Base-by-base conservation (phyloP, 2,797 vertebrate species). In the Morelia viridis region DNA sequence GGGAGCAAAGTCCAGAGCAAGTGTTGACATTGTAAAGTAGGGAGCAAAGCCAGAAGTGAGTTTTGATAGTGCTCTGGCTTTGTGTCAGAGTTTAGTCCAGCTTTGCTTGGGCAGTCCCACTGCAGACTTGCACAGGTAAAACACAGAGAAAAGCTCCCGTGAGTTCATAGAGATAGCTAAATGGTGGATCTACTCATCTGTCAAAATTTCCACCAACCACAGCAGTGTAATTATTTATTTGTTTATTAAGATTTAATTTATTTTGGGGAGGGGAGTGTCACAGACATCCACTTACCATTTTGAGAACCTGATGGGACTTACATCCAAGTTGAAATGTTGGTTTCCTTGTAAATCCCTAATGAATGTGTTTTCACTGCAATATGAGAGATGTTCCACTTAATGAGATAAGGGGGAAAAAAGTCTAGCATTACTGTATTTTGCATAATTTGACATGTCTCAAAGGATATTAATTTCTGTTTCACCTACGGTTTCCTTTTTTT, bases 401-500 rank as follows among this genome's bases (percentile, higher is more conserved):
- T 35, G 11, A 61, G 28, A 8, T 31, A 65, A 46, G 28, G 35
- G 41, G 1, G 11, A 53, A 13, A 26, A 28, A 19, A 2, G 3
- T 3, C 41, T 15, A 31, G 35, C 10, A 6, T 41, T 35, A 22
- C 4, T 26, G 7, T 65, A 89, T 26, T 60, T 4, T 28, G 26
- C 90, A 50, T 5, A 41, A 4, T 12, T 89, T 35, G 91, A 94
- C 35, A 80, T 85, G 92, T 11, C 22, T 90, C 91, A 56, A 94
- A 92, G 10, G 87, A 9, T 58, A 58, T 50, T 90, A 35, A 26
- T 12, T 92, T 91, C 88, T 17, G 0, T 93, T 93, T 96, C 91
- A 91, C 93, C 58, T 91, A 65, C 87, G 87, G n/a, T 94, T 96
- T 97, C 94, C 28, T 57, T 84, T 84, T 93, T 76, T 89, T 93